A percentile compares a stretch with the other conserved stretches of the same genome.
Conservation (phyloP, 2,888 invertebrate genomes). For the Electrophaes corylata region DNA sequence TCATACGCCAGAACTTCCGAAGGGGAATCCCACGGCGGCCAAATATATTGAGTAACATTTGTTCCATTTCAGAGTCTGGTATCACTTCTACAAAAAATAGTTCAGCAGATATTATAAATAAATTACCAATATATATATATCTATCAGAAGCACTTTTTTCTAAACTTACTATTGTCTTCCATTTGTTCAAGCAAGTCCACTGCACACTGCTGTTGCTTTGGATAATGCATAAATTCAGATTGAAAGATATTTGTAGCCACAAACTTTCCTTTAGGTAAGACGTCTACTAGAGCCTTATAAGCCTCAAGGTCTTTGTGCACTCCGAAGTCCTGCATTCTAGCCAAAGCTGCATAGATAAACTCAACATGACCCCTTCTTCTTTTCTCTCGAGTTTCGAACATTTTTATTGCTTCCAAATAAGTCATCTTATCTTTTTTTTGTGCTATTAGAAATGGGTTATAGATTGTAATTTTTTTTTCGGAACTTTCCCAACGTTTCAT, state of each 20-base stretch:
- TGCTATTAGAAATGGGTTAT: conserved; percentile 77
- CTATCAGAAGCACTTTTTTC: too few species aligned
- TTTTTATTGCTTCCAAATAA: conserved; percentile 89
- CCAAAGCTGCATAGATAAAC: conserved; percentile 95
- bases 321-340: conserved; percentile 94
- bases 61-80: conserved; percentile 95
- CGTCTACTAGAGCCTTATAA: conserved; percentile 93
- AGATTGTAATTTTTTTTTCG: conserved; percentile 66
- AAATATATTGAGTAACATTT: conserved; percentile 92
- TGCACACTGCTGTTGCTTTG: conserved; percentile 97
- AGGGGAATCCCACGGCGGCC: conserved; percentile 90
- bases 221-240: conserved; percentile 96
- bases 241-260: conserved; percentile 93
- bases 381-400: conserved; percentile 88
- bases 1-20: conserved; percentile 91
- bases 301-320: conserved; percentile 94
- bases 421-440: conserved; percentile 86
- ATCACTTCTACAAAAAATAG: conserved; percentile 87
- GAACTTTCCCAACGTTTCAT: conserved; percentile 67
- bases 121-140: too few species aligned
- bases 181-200: conserved; percentile 96
- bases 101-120: not conserved
- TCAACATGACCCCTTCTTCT: conserved; percentile 95
- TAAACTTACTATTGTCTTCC: conserved; percentile 94
- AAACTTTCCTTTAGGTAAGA: conserved; percentile 95